Evolutionary conservation across 2,113 vertebrate species (phyloP), one percentile per base, ranked within the genome.

Genomic region (Dinomys branickii): DNA sequence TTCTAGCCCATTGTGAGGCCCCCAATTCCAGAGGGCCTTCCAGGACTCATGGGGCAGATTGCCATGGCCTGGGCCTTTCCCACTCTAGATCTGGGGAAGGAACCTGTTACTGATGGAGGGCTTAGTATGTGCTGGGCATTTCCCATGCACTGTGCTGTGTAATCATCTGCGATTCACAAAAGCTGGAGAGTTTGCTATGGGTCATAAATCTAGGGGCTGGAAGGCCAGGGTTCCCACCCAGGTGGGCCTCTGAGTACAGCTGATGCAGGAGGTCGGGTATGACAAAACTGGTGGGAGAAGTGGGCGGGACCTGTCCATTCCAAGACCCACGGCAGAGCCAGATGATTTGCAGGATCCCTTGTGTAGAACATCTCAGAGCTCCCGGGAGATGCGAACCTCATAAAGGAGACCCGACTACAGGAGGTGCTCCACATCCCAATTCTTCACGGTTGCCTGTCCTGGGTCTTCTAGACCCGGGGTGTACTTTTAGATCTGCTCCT

Each of bases 1-100:
- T 98, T 97, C 97, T 85, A 97, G 85, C n/a, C 96, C 97, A 98
- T 97, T 98, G 96, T 98, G 98, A 97, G 97, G 84, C 93, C 58
- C 9, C 75, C 75, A 30, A 78, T 33, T 26, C 26, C 44, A 78
- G 0, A 85, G 73, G 94, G 65, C 81, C 92, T 92, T 69, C 56
- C 67, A 56, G 44, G 59, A 78, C 20, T 78, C 47, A 8, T 1
- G 69, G 69, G 4, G 38, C 69, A 71, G 35, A 71, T 22, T 41
- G 19, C 38, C n/a, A 33, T 0, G 0, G 22, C 20, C 52, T 88
- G 3, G 30, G 16, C 35, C 14, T 16, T 85, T 30, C 77, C 63
- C 58, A 7, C 33, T 28, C 35, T 33, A 33, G 26, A 73, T 65
- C 54, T 71, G 38, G 80, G 52, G 83, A 63, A 58, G 35, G 19